Base-by-base conservation (phyloP, 30 jellyfish, hydroid and myxozoan genomes). In the Cassiopea andromeda region DNA sequence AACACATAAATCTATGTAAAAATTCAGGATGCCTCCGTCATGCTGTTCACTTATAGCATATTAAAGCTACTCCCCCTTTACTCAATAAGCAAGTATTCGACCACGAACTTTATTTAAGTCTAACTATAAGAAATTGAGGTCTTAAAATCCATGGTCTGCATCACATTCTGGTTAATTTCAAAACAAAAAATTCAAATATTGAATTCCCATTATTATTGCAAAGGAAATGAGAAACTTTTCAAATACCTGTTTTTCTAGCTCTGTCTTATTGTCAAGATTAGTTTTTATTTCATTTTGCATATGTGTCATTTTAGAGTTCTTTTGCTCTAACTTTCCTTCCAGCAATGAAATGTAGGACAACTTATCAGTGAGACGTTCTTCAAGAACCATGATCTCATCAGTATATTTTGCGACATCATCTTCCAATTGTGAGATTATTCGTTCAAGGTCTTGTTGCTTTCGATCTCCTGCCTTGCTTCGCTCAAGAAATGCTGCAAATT, bases 381-480 rank as follows among this genome's bases (percentile, higher is more conserved):
- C 96, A 64, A 96, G 85, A 48, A 93, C 91, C 85, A 90, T 83
- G 46, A 96, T 82, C 70, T 96, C 94, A 45, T 96, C 83, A 15
- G 99, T 18, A 48, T 92, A 78, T 46, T 84, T 75, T 1, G 98
- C 84, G 45, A 84, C 75, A 12, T 96, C 98, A 60, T 89, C 98
- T 77, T 96, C 94, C 50, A 85, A 71, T 45, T 91, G 87, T 2
- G 98, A 78, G 9, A 96, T 89, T 27, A 80, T 75, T 17, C 90
- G 85, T 54, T 96, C 99, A 60, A 96, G 82, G 46, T 96, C 99
- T 54, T 80, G 89, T 67, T 87, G 97, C 60, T 89, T 89, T 15
- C 73, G 83, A 68, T 96, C 97, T 1, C 97, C 96, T 50, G 69
- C 58, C 48, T 95, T 84, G 48, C 90, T 86, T 60, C 96, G 90